Percentiles rank a stretch among this genome's conserved stretches.
Evolutionary conservation across 2,113 vertebrate genomes (phyloP).

Genomic region (Nothoprocta pentlandii): DNA sequence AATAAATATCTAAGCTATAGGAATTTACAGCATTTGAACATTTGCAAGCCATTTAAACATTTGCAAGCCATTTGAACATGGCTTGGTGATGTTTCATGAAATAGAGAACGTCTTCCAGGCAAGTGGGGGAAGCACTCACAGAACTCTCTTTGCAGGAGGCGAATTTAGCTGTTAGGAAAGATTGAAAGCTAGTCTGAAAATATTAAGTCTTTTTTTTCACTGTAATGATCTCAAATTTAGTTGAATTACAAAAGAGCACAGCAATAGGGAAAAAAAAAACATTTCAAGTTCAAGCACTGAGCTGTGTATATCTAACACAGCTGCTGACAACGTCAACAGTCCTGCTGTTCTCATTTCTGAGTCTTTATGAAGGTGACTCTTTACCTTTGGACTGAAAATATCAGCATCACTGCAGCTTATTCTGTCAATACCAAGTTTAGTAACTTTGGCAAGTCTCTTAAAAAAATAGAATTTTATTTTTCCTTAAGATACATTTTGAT

Average conservation of each 20-base stretch:
- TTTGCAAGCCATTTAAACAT: background rate
- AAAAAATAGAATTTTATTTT: constrained; percentile 22
- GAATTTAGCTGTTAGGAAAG: constrained; percentile 42
- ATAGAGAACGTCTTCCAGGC: constrained; percentile 48
- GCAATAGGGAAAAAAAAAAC: background rate
- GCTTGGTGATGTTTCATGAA: background rate
- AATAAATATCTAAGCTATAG: background rate
- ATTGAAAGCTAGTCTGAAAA: background rate
- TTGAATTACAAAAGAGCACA: constrained; percentile 40
- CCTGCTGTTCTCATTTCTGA: background rate
- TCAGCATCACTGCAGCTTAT: background rate
- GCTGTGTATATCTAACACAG: background rate
- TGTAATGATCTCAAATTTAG: constrained; percentile 41
- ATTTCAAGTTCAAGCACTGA: background rate
- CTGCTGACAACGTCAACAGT: background rate
- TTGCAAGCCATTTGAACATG: background rate
- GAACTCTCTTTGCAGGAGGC: constrained; percentile 45
- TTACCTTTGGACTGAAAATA: background rate
- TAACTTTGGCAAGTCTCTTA: background rate
- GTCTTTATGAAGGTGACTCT: background rate
- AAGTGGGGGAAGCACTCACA: constrained; percentile 46
- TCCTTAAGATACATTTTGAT: constrained; percentile 24
- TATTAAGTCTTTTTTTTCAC: constrained; percentile 28
- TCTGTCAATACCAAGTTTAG: background rate
- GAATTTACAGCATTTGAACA: background rate